Base-by-base conservation (phyloP, 2,113 vertebrate species). In the Pelmatolapia mariae region DNA sequence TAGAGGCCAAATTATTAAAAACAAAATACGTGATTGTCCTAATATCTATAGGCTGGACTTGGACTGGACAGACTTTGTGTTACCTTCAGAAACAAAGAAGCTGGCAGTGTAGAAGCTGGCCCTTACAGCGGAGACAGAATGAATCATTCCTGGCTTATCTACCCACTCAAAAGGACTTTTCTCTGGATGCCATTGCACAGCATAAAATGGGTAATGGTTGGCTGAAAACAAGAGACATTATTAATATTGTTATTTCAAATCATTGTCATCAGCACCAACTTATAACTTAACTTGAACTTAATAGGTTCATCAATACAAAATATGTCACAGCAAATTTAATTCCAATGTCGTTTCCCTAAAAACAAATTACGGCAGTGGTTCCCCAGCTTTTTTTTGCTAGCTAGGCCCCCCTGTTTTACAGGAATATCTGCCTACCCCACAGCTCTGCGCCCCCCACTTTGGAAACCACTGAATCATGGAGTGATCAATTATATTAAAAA, bases 101-200 rank as follows among this genome's bases (percentile, higher is more conserved):
- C 96, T 94, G 81, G 97, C 98, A 10, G 97, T 93, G 84, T 98
- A 97, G 96, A 97, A 98, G 1, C 96, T 95, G 59, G 95, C 95
- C 90, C 80, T 96, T 22, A 98, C 81, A 80, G 98, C 97, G 3
- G 95, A 76, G 1, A 88, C 76, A 0, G 96, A 94, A 89, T 98
- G 98, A 19, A 97, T 93, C 96, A 98, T 97, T 16, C 97, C 97
- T 0, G 89, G 12, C 9, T 96, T 96, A 10, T 93, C 91, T 2
- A 95, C 95, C 99, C 99, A 99, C 94, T 99, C 99, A 86, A 97
- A 99, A 12, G 94, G 94, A 73, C 93, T 96, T 95, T 99, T 99
- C 96, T 99, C 98, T 53, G 98, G 98, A 92, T 99, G 98, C 98
- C 98, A 99, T 81, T 99, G 98, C 7, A 99, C 94, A 0, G 96